These are phyloP conservation scores for Planiliza haematocheilus DNA, from an alignment of 2,113 vertebrate genomes.

Conservation along the genomic window DNA sequence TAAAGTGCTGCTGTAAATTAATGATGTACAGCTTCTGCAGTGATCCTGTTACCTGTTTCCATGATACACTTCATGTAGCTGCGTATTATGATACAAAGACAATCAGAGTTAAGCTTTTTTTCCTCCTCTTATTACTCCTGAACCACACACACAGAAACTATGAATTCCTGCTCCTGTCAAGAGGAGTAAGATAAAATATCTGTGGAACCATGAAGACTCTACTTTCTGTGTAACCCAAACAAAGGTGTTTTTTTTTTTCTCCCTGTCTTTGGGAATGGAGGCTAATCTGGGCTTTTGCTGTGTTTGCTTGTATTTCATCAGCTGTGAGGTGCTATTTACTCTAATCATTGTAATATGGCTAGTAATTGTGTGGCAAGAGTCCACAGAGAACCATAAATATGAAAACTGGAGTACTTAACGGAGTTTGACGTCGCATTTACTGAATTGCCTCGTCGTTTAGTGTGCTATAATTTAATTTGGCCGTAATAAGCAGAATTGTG, in stretches of 20 bases:
- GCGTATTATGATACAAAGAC: conserved; percentile 7
- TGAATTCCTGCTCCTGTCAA: conserved; percentile 45
- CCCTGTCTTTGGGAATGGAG: not conserved
- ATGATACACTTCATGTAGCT: conserved; percentile 22
- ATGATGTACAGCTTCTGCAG: too few relatives aligned
- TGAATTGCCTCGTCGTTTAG: not conserved
- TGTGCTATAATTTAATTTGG: conserved; percentile 5
- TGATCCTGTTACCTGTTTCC: conserved; percentile 17
- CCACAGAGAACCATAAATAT: not conserved
- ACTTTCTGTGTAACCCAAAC: not conserved
- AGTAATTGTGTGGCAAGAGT: not conserved
- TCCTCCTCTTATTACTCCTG: conserved; percentile 43
- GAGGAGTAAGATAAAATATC: conserved; percentile 36
- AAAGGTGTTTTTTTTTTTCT: conserved; percentile 19
- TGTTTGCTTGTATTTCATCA: not conserved
- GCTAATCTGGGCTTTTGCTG: not conserved
- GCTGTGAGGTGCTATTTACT: conserved; percentile 12
- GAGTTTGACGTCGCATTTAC: not conserved
- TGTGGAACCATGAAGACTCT: conserved; percentile 34
- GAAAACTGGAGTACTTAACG: not conserved
- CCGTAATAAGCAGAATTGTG: not conserved
- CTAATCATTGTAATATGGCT: not conserved
- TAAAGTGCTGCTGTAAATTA: conserved; percentile 13
- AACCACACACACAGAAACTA: conserved; percentile 40
- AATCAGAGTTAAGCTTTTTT: conserved; percentile 19